Evolutionary conservation across 2,888 invertebrate species (phyloP).

Genomic region (Metopia argyrocephala): DNA sequence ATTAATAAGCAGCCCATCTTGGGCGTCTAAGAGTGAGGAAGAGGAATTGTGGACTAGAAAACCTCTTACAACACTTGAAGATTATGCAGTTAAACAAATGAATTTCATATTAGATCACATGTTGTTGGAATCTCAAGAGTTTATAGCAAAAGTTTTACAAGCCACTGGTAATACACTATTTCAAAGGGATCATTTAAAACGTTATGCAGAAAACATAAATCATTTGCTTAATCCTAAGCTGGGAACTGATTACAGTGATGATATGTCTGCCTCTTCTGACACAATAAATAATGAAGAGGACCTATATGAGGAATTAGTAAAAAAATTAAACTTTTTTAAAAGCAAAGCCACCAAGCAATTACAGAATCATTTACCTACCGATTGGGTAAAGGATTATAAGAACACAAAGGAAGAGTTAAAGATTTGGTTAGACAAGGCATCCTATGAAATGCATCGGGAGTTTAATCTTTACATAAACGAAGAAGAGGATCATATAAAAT

Average conservation of each 20-base stretch:
- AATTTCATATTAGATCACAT: conserved; percentile 57
- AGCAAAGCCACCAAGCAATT: conserved; percentile 29
- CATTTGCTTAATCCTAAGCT: not conserved
- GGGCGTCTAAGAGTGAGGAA: not conserved
- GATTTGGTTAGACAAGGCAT: conserved; percentile 56
- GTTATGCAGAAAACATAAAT: conserved; percentile 45
- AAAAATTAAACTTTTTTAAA: conserved; percentile 45
- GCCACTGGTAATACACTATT: conserved; percentile 17
- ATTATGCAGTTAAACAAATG: conserved; percentile 55
- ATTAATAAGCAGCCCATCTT: not conserved
- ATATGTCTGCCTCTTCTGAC: not conserved
- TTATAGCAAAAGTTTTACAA: conserved; percentile 47
- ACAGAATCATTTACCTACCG: conserved; percentile 25
- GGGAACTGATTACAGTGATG: conserved; percentile 23
- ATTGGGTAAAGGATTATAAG: conserved; percentile 31
- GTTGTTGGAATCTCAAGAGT: conserved; percentile 40
- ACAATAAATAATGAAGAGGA: not conserved
- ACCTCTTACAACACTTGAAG: conserved; percentile 17
- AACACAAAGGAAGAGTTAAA: conserved; percentile 25
- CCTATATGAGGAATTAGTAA: conserved; percentile 19
- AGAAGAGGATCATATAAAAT: conserved; percentile 42
- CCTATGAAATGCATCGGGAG: conserved; percentile 45
- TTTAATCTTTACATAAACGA: conserved; percentile 34
- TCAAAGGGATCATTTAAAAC: conserved; percentile 42
- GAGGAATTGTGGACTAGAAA: not conserved